phyloP scores from a whole-genome alignment of 2,888 invertebrate genomes.

The Cheiracanthium punctorium region DNA sequence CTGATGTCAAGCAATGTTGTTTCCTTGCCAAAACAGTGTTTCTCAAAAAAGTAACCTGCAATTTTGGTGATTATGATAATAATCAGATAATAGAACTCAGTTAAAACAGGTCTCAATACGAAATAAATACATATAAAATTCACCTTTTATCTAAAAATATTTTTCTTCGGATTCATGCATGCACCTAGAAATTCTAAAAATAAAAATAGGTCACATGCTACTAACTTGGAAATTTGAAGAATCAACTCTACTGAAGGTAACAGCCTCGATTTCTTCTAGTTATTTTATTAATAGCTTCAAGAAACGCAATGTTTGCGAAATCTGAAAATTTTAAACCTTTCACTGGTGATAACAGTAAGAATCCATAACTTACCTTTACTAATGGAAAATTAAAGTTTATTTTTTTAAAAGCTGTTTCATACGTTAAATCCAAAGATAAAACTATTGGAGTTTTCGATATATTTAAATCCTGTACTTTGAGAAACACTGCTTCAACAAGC shows the following conservation, averaged over 20 bases:
- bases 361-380: no score
- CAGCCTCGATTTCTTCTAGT: no score
- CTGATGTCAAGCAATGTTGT: no score
- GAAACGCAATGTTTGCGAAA: no score
- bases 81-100: not conserved
- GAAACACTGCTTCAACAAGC: not conserved
- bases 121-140: not conserved
- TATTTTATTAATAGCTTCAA: no score
- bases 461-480: not conserved
- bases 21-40: not conserved
- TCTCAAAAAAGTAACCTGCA: constrained; percentile 3
- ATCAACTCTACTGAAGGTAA: no score
- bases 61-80: not conserved
- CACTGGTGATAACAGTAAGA: no score
- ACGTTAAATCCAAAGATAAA: no score
- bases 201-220: not conserved
- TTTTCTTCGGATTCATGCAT: not conserved
- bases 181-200: not conserved
- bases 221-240: not conserved
- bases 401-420: no score
- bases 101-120: constrained; percentile 6
- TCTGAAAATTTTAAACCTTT: no score
- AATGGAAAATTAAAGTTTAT: no score
- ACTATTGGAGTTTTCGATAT: no score
- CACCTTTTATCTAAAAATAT: not conserved